Evolutionary conservation across 2,888 invertebrate genomes (phyloP).

Genomic region (Merodon equestris): DNA sequence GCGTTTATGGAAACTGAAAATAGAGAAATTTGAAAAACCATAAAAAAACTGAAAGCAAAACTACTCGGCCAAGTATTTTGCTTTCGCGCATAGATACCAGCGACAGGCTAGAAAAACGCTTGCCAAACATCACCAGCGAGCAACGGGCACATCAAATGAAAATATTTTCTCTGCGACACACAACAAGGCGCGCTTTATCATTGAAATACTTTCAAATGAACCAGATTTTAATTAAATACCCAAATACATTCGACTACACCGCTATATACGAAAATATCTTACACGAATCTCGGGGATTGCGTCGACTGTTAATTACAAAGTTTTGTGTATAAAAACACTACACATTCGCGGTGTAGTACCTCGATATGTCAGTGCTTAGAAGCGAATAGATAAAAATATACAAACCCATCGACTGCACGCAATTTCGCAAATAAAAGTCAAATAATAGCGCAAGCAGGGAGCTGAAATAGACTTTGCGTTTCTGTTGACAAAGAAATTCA

Average conservation of each 20-base stretch:
- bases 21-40: no score
- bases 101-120: neutral
- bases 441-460: neutral
- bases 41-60: no score
- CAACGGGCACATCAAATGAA: no score
- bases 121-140: no score
- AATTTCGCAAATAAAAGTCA: constrained; percentile 25
- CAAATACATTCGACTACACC: neutral
- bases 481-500: constrained; percentile 51
- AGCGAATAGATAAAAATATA: constrained; percentile 18
- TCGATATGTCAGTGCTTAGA: constrained; percentile 16
- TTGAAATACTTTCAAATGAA: constrained; percentile 63
- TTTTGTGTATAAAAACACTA: no score
- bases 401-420: constrained; percentile 56
- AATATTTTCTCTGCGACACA: constrained; percentile 36
- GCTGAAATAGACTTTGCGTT: constrained; percentile 60
- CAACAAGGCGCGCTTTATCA: constrained; percentile 48
- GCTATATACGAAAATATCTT: constrained; percentile 25
- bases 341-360: neutral
- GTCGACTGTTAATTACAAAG: constrained; percentile 47
- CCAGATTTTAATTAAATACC: constrained; percentile 63
- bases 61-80: no score
- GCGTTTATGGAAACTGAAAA: no score
- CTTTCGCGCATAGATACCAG: neutral
- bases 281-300: constrained; percentile 39